Evolutionary conservation across 1,140 invertebrate species (phyloP).

Genomic region (Hesperophylax magnus): DNA sequence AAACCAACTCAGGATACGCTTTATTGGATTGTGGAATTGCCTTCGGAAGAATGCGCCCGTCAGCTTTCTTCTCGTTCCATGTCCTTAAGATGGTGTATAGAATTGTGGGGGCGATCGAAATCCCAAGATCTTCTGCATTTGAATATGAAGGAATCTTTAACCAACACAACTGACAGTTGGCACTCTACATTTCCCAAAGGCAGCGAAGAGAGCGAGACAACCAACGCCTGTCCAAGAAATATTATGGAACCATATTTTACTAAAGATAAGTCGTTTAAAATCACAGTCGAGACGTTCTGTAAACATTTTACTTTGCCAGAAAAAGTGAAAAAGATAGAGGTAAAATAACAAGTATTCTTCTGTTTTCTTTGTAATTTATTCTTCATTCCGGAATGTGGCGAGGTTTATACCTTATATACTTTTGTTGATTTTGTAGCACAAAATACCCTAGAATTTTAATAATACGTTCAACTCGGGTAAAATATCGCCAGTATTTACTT

Average conservation of each 20-base stretch:
- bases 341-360: slow-evolving; percentile 62
- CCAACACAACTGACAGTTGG: slow-evolving; percentile 62
- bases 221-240: slow-evolving; percentile 65
- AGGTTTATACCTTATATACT: too few relatives aligned
- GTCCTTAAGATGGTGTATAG: slow-evolving; percentile 81
- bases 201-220: slow-evolving; percentile 52
- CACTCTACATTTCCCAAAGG: slow-evolving; percentile 45
- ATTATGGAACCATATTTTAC: slow-evolving; percentile 71
- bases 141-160: slow-evolving; percentile 73
- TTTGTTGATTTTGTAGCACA: too few relatives aligned
- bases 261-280: slow-evolving; percentile 78
- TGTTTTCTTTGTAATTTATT: slow-evolving; percentile 1
- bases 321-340: slow-evolving; percentile 90
- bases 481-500: too few relatives aligned
- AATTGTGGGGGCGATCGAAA: slow-evolving; percentile 81
- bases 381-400: neutral
- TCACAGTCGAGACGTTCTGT: slow-evolving; percentile 91
- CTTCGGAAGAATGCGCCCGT: slow-evolving; percentile 73
- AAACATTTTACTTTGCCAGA: slow-evolving; percentile 84
- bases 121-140: slow-evolving; percentile 74
- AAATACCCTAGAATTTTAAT: too few relatives aligned
- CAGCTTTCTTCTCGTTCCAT: slow-evolving; percentile 84
- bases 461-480: too few relatives aligned
- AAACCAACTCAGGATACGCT: slow-evolving; percentile 76
- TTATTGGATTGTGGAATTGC: slow-evolving; percentile 84